Conservation (phyloP, 2,113 vertebrate genomes). For the Sarotherodon lohbergeri region DNA sequence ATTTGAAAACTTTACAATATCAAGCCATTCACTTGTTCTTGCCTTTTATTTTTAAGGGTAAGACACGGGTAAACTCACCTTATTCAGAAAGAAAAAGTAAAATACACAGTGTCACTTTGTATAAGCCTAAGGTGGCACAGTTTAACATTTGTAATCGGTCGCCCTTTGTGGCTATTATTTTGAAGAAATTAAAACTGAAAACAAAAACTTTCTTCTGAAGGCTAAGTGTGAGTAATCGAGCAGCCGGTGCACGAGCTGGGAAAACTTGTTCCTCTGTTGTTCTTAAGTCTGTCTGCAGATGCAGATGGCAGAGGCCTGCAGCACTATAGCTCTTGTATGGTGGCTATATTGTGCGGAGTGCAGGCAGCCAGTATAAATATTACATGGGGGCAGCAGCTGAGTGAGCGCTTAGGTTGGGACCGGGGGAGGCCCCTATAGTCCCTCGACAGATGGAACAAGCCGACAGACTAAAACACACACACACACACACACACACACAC, state of each 20-base stretch:
- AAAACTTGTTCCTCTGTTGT: constrained; percentile 67
- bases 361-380: constrained; percentile 87
- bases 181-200: not conserved
- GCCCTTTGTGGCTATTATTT: not conserved
- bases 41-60: not conserved
- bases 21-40: not conserved
- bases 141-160: not conserved
- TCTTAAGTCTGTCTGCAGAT: constrained; percentile 63
- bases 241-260: constrained; percentile 59
- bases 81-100: not conserved
- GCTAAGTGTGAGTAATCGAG: not conserved
- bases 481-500: not conserved
- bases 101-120: not conserved
- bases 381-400: constrained; percentile 94
- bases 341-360: constrained; percentile 70
- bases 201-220: not conserved
- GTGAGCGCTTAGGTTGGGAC: constrained; percentile 69
- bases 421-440: constrained; percentile 70
- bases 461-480: constrained; percentile 60
- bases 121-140: not conserved
- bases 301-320: constrained; percentile 78
- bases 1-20: not conserved
- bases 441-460: constrained; percentile 94
- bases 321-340: constrained; percentile 76
- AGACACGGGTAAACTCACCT: not conserved